Conservation (phyloP, 2,888 invertebrate species). For the Ptychoptera contaminata region DNA sequence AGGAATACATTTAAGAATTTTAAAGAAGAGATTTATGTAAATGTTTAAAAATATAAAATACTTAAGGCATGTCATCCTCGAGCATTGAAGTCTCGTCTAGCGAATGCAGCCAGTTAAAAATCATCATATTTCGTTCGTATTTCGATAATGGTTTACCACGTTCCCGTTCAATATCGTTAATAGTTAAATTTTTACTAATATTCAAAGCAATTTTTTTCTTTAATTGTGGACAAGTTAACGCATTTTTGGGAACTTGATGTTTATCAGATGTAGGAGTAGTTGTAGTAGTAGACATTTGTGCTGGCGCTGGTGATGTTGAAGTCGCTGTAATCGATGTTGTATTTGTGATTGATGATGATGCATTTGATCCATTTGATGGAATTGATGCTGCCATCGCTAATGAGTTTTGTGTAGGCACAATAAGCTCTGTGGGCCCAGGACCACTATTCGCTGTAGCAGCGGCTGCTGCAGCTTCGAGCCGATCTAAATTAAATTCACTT, state of each 20-base stretch:
- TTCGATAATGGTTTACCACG: conserved; percentile 72
- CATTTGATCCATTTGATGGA: conserved; percentile 15
- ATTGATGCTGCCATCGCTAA: background rate
- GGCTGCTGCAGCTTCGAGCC: conserved; percentile 45
- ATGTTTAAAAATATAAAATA: background rate
- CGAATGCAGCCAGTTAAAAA: conserved; percentile 86
- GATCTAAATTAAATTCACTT: conserved; percentile 70
- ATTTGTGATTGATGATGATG: conserved; percentile 10
- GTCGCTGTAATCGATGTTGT: background rate
- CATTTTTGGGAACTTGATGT: conserved; percentile 5
- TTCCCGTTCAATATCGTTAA: conserved; percentile 65
- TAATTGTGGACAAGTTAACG: conserved; percentile 9
- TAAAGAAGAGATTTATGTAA: background rate
- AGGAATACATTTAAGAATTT: background rate
- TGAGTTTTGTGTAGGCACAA: conserved; percentile 12
- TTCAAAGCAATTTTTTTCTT: conserved; percentile 12
- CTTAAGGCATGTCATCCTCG: conserved; percentile 25
- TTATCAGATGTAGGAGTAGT: background rate
- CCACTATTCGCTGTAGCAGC: conserved; percentile 26
- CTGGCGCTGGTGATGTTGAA: conserved; percentile 20
- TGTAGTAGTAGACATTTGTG: conserved; percentile 5
- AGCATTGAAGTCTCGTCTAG: conserved; percentile 52
- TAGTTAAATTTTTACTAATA: conserved; percentile 39
- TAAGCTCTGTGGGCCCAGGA: conserved; percentile 13
- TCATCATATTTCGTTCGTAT: conserved; percentile 88